A percentile compares a stretch with the other conserved stretches of the same genome.
Conservation (phyloP, 2,797 vertebrate genomes). For the Tokudaia muenninki region DNA sequence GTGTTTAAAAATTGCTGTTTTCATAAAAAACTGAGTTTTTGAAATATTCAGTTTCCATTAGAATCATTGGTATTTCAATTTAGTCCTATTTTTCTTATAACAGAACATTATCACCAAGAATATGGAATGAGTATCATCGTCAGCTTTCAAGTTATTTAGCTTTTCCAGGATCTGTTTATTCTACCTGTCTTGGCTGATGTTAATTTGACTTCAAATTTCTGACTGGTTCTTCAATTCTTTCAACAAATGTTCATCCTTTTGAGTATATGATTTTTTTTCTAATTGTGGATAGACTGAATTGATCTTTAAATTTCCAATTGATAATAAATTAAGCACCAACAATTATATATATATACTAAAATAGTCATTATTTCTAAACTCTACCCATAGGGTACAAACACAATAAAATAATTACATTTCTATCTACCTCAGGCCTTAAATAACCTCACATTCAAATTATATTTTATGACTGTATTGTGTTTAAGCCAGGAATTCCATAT, state of each 20-base stretch:
- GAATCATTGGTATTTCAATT: neutral
- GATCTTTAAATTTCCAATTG: conserved; percentile 43
- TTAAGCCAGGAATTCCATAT: neutral
- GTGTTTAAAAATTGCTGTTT: neutral
- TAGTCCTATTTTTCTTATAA: neutral
- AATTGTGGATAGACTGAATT: neutral
- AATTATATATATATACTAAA: neutral
- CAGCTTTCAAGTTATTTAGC: conserved; percentile 10
- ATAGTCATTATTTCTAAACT: neutral
- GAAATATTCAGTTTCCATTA: neutral
- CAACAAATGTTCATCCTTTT: neutral
- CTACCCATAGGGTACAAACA: neutral
- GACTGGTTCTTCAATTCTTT: neutral
- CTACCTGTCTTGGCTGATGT: conserved; percentile 9
- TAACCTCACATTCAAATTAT: neutral
- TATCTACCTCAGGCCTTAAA: neutral
- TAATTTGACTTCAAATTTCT: conserved; percentile 37
- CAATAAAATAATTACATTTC: neutral
- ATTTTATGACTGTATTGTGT: neutral
- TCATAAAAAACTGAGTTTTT: neutral
- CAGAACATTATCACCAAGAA: neutral
- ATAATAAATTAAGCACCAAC: neutral
- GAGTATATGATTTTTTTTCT: conserved; percentile 16
- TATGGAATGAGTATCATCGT: neutral
- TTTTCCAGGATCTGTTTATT: conserved; percentile 19